Conservation (phyloP, 2,888 invertebrate genomes). For the Antitype chi region DNA sequence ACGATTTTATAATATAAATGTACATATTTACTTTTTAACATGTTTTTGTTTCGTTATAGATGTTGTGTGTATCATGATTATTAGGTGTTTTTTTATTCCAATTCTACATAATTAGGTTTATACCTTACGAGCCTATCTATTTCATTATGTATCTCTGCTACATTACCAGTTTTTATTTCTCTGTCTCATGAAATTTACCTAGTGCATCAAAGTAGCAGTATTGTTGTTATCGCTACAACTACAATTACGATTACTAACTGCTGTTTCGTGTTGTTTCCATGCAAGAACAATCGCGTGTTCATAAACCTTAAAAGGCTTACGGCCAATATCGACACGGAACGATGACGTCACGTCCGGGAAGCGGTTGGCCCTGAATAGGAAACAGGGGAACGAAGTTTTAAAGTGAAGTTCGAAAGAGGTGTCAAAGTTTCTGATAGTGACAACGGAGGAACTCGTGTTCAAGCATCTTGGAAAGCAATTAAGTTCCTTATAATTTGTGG, state of each 20-base stretch:
- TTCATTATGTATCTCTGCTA: not conserved
- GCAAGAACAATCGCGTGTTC: constrained; percentile 54
- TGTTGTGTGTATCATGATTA: not conserved
- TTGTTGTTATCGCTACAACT: constrained; percentile 48
- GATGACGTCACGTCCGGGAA: constrained; percentile 74
- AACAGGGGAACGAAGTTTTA: constrained; percentile 63
- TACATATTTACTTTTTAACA: constrained; percentile 11
- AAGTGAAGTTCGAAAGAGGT: constrained; percentile 52
- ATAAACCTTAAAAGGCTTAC: constrained; percentile 54
- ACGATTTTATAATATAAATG: constrained; percentile 30
- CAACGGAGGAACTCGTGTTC: constrained; percentile 39
- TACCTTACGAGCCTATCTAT: not conserved
- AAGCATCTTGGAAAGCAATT: constrained; percentile 32
- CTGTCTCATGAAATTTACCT: constrained; percentile 19
- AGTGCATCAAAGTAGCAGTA: constrained; percentile 33
- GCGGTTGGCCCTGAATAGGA: constrained; percentile 66
- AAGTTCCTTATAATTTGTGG: constrained; percentile 21
- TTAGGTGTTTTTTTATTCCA: not conserved
- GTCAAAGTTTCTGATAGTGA: constrained; percentile 59
- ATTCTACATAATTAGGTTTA: not conserved
- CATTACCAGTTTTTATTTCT: constrained; percentile 15
- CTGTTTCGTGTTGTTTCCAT: constrained; percentile 52
- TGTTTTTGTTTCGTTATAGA: not conserved
- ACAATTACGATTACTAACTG: constrained; percentile 50
- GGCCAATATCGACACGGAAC: constrained; percentile 68